Base-by-base conservation (phyloP, 2,797 vertebrate species). In the Acipenser transmontanus region DNA sequence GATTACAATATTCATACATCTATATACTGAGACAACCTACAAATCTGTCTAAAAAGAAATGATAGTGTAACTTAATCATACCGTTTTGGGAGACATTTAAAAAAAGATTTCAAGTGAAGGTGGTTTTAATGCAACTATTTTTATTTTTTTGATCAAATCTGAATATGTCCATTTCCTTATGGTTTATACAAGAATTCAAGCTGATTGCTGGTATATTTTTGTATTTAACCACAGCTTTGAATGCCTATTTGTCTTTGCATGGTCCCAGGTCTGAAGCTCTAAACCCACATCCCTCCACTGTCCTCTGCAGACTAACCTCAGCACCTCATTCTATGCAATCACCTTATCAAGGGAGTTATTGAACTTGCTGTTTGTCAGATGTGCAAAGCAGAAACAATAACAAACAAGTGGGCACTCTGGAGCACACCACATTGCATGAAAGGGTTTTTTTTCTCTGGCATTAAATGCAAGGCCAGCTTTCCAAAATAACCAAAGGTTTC, bases 181-280 rank as follows among this genome's bases (percentile, higher is more conserved):
- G 78, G 82, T 86, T 81, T 76, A 80, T 77, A 74, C 77, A 81
- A 75, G 68, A 79, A 82, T 85, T 82, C 80, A 77, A 75, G 79
- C 83, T 80, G 75, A 84, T 75, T 70, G 70, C 73, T 69, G 71
- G 72, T 86, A 85, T 87, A 88, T 80, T 85, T 87, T 79, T 86
- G 83, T 71, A 68, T 71, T 63, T 69, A 65, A 86, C 85, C 85
- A 72, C 85, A 81, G 77, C 74, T 80, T 84, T 77, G 78, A 82
- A 81, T 76, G 74, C 73, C 78, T 80, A 76, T 85, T 85, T 91
- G 89, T 91, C 89, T 91, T 89, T 82, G 87, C 85, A 82, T 82
- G 68, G 56, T 81, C 81, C 80, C 49, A 77, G 82, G 77, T 81
- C 81, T 78, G 17, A 79, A 73, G 78, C 79, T 79, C 76, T 80